Evolutionary conservation across 2,888 invertebrate genomes (phyloP).

Genomic region (Galerucella calmariensis): DNA sequence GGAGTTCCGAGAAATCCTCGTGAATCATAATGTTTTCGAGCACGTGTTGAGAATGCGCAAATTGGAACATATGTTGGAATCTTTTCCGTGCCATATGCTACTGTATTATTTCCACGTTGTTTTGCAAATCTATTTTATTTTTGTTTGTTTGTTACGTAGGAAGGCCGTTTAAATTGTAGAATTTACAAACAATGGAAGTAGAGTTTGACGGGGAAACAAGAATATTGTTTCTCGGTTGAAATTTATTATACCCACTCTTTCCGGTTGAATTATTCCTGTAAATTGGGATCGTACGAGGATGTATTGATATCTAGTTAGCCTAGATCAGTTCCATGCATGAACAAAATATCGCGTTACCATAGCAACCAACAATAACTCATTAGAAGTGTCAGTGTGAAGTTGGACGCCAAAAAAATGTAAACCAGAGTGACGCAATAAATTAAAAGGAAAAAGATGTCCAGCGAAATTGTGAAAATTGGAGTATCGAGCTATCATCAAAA

Average conservation of each 20-base stretch:
- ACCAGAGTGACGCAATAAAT: no score
- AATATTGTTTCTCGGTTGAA: not conserved
- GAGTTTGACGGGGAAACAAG: not conserved
- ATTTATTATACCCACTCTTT: not conserved
- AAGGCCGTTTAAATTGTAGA: slow-evolving; percentile 11
- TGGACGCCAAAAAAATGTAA: no score
- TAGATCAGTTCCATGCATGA: no score
- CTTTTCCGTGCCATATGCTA: slow-evolving; percentile 13
- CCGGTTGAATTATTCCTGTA: not conserved
- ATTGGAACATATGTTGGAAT: slow-evolving; percentile 2
- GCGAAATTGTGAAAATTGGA: no score
- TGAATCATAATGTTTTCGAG: slow-evolving; percentile 7
- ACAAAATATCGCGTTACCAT: no score
- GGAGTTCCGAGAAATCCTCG: slow-evolving; percentile 4
- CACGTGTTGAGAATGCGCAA: slow-evolving; percentile 11
- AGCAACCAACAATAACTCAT: no score
- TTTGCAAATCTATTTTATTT: slow-evolving; percentile 13
- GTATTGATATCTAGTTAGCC: no score
- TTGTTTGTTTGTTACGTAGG: slow-evolving; percentile 12
- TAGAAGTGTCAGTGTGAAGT: no score
- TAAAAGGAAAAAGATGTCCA: no score
- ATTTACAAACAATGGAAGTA: slow-evolving; percentile 3
- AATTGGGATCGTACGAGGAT: not conserved
- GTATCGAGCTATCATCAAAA: no score
- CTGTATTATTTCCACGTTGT: slow-evolving; percentile 1